These are phyloP conservation scores for Noctilio leporinus DNA, from an alignment of 2,113 vertebrate genomes.

Conservation along the genomic window DNA sequence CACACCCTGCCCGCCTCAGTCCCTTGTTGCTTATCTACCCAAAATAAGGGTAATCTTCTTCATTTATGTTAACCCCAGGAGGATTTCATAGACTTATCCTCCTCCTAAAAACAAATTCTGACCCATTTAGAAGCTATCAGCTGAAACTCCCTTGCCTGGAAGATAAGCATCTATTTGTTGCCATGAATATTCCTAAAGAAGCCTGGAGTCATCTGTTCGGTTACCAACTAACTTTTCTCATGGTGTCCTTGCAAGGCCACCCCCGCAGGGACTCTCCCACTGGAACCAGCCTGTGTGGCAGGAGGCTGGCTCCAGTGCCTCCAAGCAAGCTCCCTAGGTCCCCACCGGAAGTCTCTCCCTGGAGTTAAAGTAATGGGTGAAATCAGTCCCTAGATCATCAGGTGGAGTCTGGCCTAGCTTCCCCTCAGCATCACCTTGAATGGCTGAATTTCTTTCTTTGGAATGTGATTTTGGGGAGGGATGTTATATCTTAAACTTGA, in stretches of 20 bases:
- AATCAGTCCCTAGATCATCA: not conserved
- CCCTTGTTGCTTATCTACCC: not conserved
- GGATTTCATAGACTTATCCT: not conserved
- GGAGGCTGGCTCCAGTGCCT: constrained; percentile 19
- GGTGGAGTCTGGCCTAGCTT: not conserved
- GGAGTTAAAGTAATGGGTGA: not conserved
- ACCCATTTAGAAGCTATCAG: not conserved
- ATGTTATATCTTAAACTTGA: not conserved
- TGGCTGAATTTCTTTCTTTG: not conserved
- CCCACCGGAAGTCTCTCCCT: not conserved
- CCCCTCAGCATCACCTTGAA: not conserved
- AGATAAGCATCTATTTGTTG: not conserved
- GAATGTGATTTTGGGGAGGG: not conserved
- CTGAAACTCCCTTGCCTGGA: not conserved
- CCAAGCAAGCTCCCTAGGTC: not conserved
- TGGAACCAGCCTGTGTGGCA: constrained; percentile 25
- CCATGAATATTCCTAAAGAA: not conserved
- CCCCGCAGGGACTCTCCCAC: constrained; percentile 35
- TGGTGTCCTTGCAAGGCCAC: not conserved
- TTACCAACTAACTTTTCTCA: constrained; percentile 43
- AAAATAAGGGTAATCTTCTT: not conserved
- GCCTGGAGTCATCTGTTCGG: not conserved
- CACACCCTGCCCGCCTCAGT: not conserved
- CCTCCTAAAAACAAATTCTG: not conserved
- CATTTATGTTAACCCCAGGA: not conserved